Percentiles rank a stretch among this genome's conserved stretches.
Conservation (phyloP, 1,140 invertebrate species). For the Drosophila pallidifrons region DNA sequence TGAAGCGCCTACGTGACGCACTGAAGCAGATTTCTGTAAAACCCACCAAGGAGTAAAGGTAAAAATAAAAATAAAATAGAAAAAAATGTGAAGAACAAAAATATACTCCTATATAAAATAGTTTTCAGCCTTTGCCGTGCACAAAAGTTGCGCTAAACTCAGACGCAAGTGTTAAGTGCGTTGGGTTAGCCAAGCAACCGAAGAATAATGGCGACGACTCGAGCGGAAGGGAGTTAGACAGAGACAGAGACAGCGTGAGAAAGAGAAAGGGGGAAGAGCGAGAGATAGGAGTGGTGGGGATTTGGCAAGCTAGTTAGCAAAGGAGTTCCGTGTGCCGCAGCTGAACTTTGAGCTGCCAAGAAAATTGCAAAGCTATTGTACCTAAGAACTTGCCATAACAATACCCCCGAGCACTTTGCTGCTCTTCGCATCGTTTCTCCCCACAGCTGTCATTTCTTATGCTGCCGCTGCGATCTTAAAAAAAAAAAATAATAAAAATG, state of each 20-base stretch:
- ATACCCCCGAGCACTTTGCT: slow-evolving; percentile 48
- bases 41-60: slow-evolving; percentile 47
- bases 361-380: slow-evolving; percentile 79
- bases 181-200: slow-evolving; percentile 70
- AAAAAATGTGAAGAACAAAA: slow-evolving; percentile 31
- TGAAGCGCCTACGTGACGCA: slow-evolving; percentile 84
- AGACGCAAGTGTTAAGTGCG: slow-evolving; percentile 80
- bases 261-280: background rate
- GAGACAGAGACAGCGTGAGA: background rate
- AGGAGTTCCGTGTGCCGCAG: slow-evolving; percentile 64
- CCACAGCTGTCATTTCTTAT: slow-evolving; percentile 10
- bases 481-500: slow-evolving; percentile 23
- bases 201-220: background rate
- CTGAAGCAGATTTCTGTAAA: slow-evolving; percentile 69
- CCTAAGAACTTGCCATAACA: slow-evolving; percentile 70
- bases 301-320: slow-evolving; percentile 71
- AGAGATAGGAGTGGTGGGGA: slow-evolving; percentile 15
- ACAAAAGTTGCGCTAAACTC: slow-evolving; percentile 80
- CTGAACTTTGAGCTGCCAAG: slow-evolving; percentile 77
- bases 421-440: background rate
- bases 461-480: background rate
- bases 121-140: slow-evolving; percentile 54
- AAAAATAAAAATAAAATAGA: slow-evolving; percentile 25
- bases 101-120: slow-evolving; percentile 28
- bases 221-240: background rate